A percentile compares a stretch with the other conserved stretches of the same genome.
Evolutionary conservation across 2,888 invertebrate genomes (phyloP).

Genomic region (Mythimna ferrago): DNA sequence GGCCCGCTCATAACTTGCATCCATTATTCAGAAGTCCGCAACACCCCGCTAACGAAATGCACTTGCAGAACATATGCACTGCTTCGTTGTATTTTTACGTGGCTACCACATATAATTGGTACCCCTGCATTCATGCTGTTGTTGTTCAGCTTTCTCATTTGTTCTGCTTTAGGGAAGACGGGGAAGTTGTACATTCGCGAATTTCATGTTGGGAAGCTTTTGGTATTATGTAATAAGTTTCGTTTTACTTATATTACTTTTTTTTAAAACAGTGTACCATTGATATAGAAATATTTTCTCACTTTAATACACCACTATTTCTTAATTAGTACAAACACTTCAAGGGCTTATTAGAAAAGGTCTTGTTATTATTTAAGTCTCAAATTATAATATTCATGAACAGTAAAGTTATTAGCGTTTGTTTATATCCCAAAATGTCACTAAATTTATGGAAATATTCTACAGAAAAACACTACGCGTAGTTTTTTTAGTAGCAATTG

Average conservation of each 20-base stretch:
- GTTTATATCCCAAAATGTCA: no score
- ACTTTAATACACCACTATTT: not conserved
- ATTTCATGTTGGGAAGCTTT: slow-evolving; percentile 21
- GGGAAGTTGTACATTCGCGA: slow-evolving; percentile 2
- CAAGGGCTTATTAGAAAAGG: no score
- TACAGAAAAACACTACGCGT: no score
- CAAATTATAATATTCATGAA: no score
- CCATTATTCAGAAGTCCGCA: slow-evolving; percentile 55
- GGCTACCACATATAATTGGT: slow-evolving; percentile 44
- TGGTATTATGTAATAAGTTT: slow-evolving; percentile 16
- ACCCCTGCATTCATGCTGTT: slow-evolving; percentile 34
- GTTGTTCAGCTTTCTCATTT: slow-evolving; percentile 43
- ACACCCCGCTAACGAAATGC: slow-evolving; percentile 44
- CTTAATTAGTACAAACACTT: no score
- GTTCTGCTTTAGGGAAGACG: slow-evolving; percentile 23
- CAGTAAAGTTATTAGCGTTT: no score
- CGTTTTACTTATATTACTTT: slow-evolving; percentile 1
- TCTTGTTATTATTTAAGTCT: no score
- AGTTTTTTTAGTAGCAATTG: no score
- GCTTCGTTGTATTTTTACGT: slow-evolving; percentile 40
- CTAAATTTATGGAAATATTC: no score
- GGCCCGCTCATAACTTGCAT: slow-evolving; percentile 56
- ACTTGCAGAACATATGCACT: slow-evolving; percentile 44
- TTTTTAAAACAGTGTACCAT: not conserved
- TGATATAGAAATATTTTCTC: not conserved